Conservation (phyloP, 2,888 invertebrate genomes). For the Archips xylosteana region DNA sequence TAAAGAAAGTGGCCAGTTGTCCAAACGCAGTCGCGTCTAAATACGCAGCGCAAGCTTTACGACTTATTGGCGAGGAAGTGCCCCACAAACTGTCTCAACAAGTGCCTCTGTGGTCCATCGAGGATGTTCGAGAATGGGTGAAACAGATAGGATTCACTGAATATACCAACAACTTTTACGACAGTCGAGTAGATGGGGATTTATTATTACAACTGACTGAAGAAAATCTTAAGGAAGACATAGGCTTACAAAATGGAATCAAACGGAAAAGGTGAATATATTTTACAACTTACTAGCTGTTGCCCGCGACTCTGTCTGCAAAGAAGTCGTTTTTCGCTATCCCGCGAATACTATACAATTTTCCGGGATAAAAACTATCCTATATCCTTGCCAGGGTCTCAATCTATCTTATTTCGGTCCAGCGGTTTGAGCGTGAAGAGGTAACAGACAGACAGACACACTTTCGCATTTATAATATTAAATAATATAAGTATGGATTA, state of each 20-base stretch:
- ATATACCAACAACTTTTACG: conserved; percentile 93
- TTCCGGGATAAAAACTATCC: too few species aligned
- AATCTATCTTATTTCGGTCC: too few species aligned
- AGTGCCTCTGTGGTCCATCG: conserved; percentile 98
- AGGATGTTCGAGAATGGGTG: conserved; percentile 99
- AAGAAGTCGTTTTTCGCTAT: too few species aligned
- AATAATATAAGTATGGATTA: too few species aligned
- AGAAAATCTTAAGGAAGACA: conserved; percentile 96
- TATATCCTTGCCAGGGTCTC: too few species aligned
- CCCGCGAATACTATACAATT: too few species aligned
- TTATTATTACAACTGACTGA: conserved; percentile 96
- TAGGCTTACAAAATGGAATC: conserved; percentile 97
- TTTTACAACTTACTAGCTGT: neutral
- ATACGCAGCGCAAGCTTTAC: conserved; percentile 96
- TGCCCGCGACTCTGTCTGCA: too few species aligned
- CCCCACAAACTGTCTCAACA: conserved; percentile 99
- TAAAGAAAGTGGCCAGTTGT: conserved; percentile 98
- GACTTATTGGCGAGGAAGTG: conserved; percentile 97
- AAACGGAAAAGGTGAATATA: conserved; percentile 90
- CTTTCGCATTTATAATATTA: too few species aligned
- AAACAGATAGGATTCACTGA: conserved; percentile 98
- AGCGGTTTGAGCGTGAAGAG: too few species aligned
- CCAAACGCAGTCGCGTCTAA: conserved; percentile 99
- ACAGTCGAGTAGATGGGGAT: conserved; percentile 98
- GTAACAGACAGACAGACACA: too few species aligned